Percentiles rank a stretch among this genome's conserved stretches.
phyloP scores from a whole-genome alignment of 2,888 invertebrate genomes.

The Toxonevra muliebris region DNA sequence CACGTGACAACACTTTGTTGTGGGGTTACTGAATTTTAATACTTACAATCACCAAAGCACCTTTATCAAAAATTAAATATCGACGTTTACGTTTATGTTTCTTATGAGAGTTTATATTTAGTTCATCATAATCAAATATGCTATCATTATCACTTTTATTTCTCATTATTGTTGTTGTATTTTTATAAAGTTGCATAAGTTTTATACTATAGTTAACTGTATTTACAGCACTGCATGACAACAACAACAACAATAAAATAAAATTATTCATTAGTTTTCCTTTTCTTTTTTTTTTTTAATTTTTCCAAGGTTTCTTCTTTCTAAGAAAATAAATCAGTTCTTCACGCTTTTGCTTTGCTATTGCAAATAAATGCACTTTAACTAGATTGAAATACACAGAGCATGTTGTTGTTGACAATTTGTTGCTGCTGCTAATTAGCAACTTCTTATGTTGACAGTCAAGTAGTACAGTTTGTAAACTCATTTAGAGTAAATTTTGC shows the following conservation, averaged over 20 bases:
- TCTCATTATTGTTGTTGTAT: slow-evolving; percentile 3
- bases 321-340: too few relatives aligned
- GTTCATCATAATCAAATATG: too few relatives aligned
- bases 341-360: background rate
- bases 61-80: slow-evolving; percentile 58
- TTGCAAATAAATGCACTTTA: background rate
- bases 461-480: too few relatives aligned
- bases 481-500: too few relatives aligned
- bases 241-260: background rate
- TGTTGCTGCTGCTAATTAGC: background rate
- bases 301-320: too few relatives aligned
- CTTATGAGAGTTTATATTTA: too few relatives aligned
- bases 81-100: slow-evolving; percentile 47
- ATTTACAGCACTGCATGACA: background rate
- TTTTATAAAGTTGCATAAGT: background rate
- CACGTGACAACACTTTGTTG: background rate
- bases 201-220: background rate
- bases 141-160: background rate
- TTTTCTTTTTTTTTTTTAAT: too few relatives aligned
- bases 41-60: slow-evolving; percentile 51
- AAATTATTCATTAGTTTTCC: too few relatives aligned
- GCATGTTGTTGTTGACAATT: slow-evolving; percentile 5
- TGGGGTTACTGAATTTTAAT: slow-evolving; percentile 5
- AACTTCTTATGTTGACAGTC: background rate
- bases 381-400: background rate